A percentile compares a stretch with the other conserved stretches of the same genome.
Conservation (phyloP, 2,888 invertebrate genomes). For the Odiellus spinosus region DNA sequence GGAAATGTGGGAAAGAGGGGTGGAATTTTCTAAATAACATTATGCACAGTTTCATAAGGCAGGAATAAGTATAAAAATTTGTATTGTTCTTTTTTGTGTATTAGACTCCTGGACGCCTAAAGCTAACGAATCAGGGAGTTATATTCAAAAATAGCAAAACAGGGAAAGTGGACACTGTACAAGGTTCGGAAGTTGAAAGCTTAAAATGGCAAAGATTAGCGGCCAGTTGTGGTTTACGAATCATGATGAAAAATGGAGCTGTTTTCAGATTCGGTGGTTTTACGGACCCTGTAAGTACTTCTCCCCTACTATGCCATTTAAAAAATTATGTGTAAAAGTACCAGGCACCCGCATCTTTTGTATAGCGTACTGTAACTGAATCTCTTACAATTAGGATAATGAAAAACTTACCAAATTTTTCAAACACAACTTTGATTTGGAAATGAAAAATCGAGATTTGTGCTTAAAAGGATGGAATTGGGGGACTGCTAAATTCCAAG, state of each 20-base stretch:
- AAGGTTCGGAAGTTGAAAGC: constrained; percentile 65
- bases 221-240: constrained; percentile 70
- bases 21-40: too few species aligned
- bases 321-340: too few species aligned
- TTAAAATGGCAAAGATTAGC: constrained; percentile 86
- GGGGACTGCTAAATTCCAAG: constrained; percentile 88
- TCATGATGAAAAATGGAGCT: constrained; percentile 76
- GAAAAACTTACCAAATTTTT: constrained; percentile 86
- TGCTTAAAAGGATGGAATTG: constrained; percentile 98
- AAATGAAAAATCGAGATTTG: constrained; percentile 77
- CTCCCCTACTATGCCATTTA: too few species aligned
- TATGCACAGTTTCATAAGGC: too few species aligned
- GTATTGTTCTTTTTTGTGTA: constrained; percentile 22
- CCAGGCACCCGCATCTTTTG: too few species aligned
- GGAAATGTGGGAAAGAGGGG: too few species aligned
- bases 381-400: constrained; percentile 74
- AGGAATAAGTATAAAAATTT: too few species aligned
- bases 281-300: constrained; percentile 33
- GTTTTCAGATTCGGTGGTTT: constrained; percentile 86
- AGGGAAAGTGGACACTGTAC: constrained; percentile 84
- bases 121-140: constrained; percentile 75
- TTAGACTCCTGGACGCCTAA: constrained; percentile 76
- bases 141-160: constrained; percentile 91
- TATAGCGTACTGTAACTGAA: too few species aligned
- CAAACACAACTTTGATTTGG: constrained; percentile 49